Conservation (phyloP, 2,888 invertebrate genomes). For the Dastarcus helophoroides region DNA sequence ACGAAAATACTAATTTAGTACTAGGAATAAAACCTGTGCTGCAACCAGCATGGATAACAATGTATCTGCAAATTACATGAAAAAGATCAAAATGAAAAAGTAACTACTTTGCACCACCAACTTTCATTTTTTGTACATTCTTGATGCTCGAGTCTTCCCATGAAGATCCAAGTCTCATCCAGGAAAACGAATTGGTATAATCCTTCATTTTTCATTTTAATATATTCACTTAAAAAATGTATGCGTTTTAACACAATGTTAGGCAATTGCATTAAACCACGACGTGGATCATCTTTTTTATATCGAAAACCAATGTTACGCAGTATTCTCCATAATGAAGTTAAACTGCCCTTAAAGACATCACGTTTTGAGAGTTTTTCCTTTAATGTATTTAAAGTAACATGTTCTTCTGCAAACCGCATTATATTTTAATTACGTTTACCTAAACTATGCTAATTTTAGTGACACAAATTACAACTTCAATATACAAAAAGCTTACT, state of each 20-base stretch:
- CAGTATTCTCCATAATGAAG: no score
- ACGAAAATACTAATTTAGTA: conserved; percentile 1
- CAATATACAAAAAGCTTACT: no score
- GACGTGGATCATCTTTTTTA: conserved; percentile 6
- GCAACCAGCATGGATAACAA: no score
- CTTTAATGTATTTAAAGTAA: no score
- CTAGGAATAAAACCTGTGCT: background rate
- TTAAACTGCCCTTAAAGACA: no score
- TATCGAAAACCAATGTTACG: conserved; percentile 6
- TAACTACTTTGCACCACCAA: conserved; percentile 1
- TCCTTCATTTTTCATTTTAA: conserved; percentile 5
- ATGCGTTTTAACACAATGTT: conserved; percentile 4
- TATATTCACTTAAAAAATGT: conserved; percentile 2
- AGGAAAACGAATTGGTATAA: conserved; percentile 7
- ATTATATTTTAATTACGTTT: no score
- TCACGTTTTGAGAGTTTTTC: no score
- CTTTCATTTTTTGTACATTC: background rate
- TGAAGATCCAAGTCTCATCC: conserved; percentile 10
- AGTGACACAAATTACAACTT: no score
- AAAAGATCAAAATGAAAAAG: no score
- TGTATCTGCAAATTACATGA: no score
- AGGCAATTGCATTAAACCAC: conserved; percentile 7
- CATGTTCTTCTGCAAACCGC: no score
- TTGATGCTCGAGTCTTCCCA: conserved; percentile 4
- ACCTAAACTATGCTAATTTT: no score